A percentile compares a stretch with the other conserved stretches of the same genome.
These are phyloP conservation scores for Naso thynnoides DNA, from an alignment of 2,797 vertebrate species.

Conservation along the genomic window DNA sequence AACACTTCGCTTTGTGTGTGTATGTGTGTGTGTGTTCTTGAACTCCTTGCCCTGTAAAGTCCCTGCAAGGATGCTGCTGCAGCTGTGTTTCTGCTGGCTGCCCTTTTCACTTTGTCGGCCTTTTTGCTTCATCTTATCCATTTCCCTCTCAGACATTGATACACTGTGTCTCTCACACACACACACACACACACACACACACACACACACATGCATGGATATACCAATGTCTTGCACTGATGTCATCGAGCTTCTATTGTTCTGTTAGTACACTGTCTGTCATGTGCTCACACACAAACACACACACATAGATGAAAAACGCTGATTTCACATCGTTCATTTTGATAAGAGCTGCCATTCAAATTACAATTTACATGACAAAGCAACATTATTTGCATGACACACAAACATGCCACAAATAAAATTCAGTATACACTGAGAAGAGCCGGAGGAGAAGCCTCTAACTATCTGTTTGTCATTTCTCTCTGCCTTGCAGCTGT, in stretches of 20 bases:
- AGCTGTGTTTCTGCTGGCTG: constrained; percentile 12
- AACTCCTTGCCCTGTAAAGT: constrained; percentile 16
- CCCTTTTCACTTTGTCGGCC: constrained; percentile 32
- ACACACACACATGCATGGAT: too few relatives aligned
- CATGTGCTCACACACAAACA: background rate
- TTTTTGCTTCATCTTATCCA: constrained; percentile 36
- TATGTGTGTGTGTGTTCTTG: constrained; percentile 12
- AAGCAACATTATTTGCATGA: background rate
- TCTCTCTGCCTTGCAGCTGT: constrained; percentile 10
- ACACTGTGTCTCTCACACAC: background rate
- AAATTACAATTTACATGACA: background rate
- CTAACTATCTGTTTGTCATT: constrained; percentile 21
- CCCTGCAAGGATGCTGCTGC: constrained; percentile 30
- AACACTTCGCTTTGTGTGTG: constrained; percentile 5
- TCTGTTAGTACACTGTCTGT: background rate
- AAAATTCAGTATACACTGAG: background rate
- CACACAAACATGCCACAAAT: background rate
- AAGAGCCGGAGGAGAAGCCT: background rate
- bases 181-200: background rate
- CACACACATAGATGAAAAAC: background rate
- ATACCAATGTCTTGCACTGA: constrained; percentile 4
- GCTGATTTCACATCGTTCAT: constrained; percentile 10
- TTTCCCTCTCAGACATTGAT: constrained; percentile 20
- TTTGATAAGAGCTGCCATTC: background rate
- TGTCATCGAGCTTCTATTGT: background rate